Evolutionary conservation across 2,888 invertebrate species (phyloP).

Genomic region (Priocnemis perturbator): DNA sequence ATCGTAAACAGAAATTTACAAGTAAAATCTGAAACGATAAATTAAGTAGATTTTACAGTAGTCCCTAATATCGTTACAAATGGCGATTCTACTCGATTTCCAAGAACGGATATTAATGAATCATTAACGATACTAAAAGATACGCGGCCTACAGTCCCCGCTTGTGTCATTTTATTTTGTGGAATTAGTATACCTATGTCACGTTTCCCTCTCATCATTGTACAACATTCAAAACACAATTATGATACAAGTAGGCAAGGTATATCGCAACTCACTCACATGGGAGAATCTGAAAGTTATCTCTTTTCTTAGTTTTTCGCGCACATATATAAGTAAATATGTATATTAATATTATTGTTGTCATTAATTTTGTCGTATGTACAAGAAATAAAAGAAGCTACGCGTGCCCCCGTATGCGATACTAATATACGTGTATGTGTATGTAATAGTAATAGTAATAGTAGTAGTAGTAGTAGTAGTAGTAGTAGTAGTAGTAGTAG

Average conservation of each 20-base stretch:
- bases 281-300: slow-evolving; percentile 23
- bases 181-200: no score
- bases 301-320: slow-evolving; percentile 16
- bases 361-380: slow-evolving; percentile 51
- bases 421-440: slow-evolving; percentile 41
- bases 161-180: no score
- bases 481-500: not conserved
- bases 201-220: slow-evolving; percentile 1
- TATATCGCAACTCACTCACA: slow-evolving; percentile 30
- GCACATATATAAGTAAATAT: slow-evolving; percentile 29
- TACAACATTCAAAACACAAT: slow-evolving; percentile 26
- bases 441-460: not conserved
- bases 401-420: slow-evolving; percentile 51
- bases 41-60: no score
- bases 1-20: no score
- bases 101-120: no score
- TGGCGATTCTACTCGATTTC: no score
- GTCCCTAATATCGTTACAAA: no score
- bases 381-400: slow-evolving; percentile 64
- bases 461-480: not conserved
- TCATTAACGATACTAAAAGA: no score
- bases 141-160: no score
- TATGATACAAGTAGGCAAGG: slow-evolving; percentile 55
- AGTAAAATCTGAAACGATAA: no score
- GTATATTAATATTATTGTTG: slow-evolving; percentile 11